Evolutionary conservation across 1,140 invertebrate species (phyloP).

Genomic region (Caerostris extrusa): DNA sequence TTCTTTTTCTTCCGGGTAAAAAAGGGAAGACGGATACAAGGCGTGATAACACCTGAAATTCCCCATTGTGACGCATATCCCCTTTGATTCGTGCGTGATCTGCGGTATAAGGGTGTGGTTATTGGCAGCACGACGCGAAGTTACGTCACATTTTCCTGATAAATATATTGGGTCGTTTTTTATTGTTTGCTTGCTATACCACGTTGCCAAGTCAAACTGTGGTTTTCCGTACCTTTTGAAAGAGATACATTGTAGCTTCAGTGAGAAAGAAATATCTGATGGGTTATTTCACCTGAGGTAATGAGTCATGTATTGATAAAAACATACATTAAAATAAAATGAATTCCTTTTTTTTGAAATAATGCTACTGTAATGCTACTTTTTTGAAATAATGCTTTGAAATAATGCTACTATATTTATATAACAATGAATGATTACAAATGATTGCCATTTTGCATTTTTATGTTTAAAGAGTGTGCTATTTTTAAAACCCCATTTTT

Average conservation of each 20-base stretch:
- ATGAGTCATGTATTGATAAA: too few species aligned
- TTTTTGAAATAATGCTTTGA: too few species aligned
- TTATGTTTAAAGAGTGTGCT: too few species aligned
- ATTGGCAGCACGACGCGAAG: not conserved
- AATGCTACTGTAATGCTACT: too few species aligned
- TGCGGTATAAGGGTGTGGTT: not conserved
- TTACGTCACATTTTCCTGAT: not conserved
- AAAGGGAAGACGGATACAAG: conserved; percentile 7
- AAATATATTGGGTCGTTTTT: conserved; percentile 11
- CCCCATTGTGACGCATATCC: conserved; percentile 28
- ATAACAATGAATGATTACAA: too few species aligned
- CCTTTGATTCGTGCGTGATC: conserved; percentile 44
- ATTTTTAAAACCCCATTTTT: too few species aligned
- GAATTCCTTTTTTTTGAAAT: too few species aligned
- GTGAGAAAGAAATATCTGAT: not conserved
- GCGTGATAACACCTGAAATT: conserved; percentile 62
- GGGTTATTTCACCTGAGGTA: too few species aligned
- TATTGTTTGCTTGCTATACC: not conserved
- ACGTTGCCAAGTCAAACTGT: not conserved
- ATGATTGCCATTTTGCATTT: too few species aligned
- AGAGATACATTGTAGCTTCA: not conserved
- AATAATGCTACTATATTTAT: too few species aligned
- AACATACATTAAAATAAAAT: too few species aligned
- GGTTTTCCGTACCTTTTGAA: not conserved
- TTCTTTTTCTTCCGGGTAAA: not conserved